Percentiles rank a stretch among this genome's conserved stretches.
Evolutionary conservation across 2,113 vertebrate genomes (phyloP).

Genomic region (Spilogale gracilis): DNA sequence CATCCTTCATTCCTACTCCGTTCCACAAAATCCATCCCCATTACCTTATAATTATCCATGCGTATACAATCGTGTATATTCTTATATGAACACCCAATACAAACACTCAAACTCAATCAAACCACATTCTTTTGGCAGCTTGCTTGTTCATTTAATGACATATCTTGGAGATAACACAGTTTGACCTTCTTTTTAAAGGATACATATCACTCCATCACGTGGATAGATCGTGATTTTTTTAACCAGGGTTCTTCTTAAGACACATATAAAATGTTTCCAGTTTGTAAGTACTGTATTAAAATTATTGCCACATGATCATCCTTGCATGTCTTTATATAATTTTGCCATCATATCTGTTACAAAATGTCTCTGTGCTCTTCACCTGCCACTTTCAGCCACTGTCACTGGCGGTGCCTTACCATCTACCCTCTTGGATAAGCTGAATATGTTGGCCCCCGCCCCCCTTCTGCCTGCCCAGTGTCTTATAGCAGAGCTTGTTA

Average conservation of each 20-base stretch:
- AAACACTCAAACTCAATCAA: background rate
- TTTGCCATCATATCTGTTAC: background rate
- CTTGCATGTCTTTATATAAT: background rate
- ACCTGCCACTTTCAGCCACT: background rate
- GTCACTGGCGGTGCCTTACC: background rate
- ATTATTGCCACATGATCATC: background rate
- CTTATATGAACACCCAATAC: background rate
- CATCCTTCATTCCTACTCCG: background rate
- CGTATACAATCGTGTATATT: background rate
- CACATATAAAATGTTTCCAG: background rate
- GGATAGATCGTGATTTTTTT: background rate
- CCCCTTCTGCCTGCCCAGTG: background rate
- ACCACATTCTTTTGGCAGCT: background rate
- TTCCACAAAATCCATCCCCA: background rate
- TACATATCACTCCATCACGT: background rate
- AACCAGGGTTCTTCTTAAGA: background rate
- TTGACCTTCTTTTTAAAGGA: slow-evolving; percentile 31
- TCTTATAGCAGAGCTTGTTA: background rate
- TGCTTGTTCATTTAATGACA: background rate
- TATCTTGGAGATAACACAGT: background rate
- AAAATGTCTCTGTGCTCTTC: background rate
- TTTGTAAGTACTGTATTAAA: background rate
- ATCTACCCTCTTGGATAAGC: background rate
- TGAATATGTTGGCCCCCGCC: background rate
- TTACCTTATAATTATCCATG: background rate